Conservation (phyloP, 2,797 vertebrate genomes). For the Tokudaia muenninki region DNA sequence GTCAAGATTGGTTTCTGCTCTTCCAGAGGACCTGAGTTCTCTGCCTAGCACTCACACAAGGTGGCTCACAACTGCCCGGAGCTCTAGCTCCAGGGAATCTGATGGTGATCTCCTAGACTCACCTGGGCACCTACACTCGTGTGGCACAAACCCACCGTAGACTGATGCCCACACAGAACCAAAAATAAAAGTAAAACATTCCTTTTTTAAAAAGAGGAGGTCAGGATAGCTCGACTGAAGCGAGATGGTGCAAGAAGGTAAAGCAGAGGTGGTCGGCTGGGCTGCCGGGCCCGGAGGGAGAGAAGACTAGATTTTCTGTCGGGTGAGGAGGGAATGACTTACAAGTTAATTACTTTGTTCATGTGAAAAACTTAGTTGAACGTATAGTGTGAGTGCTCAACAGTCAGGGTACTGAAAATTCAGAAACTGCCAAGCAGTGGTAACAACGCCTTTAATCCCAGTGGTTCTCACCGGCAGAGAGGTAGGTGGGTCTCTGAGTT, state of each 20-base stretch:
- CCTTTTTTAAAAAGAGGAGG: not conserved
- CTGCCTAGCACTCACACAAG: not conserved
- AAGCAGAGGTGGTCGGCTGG: not conserved
- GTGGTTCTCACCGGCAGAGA: not conserved
- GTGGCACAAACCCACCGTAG: not conserved
- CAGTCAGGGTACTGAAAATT: not conserved
- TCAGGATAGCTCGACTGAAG: not conserved
- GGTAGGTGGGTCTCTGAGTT: not conserved
- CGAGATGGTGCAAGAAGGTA: not conserved
- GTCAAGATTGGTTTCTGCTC: not conserved
- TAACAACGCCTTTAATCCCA: not conserved
- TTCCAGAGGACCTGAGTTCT: not conserved
- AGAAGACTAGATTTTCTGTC: not conserved
- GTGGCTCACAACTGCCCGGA: not conserved
- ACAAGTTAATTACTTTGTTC: not conserved
- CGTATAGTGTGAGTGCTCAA: not conserved
- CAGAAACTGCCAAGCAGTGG: not conserved
- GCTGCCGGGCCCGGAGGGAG: not conserved
- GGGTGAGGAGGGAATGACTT: not conserved
- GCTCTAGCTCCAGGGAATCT: no score
- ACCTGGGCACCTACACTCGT: not conserved
- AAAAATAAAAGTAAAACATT: not conserved
- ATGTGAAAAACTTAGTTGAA: not conserved
- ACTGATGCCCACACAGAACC: not conserved
- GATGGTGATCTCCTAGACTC: not conserved